Conservation (phyloP, 1,140 invertebrate species). For the Sogatella furcifera region DNA sequence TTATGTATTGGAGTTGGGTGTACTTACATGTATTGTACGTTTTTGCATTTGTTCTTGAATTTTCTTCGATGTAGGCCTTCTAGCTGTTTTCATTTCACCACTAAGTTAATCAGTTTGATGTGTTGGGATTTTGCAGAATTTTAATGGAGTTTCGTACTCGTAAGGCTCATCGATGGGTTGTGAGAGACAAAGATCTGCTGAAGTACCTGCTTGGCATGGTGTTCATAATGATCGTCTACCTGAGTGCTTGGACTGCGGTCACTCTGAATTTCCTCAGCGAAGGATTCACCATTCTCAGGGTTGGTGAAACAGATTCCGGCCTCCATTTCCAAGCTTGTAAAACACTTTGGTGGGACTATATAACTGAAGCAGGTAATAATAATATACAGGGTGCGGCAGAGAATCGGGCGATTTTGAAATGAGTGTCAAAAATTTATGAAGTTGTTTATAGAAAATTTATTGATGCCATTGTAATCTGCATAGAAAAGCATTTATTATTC, state of each 20-base stretch:
- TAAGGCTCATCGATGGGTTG: constrained; percentile 79
- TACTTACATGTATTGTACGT: no score
- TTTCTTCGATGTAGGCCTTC: no score
- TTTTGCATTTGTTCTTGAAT: no score
- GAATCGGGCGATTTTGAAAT: no score
- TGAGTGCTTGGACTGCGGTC: constrained; percentile 75
- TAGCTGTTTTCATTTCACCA: no score
- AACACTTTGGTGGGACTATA: constrained; percentile 79
- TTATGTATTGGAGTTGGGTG: no score
- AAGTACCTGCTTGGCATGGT: constrained; percentile 68
- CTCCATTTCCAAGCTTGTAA: constrained; percentile 52
- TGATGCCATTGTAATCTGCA: no score
- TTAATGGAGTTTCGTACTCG: constrained; percentile 69
- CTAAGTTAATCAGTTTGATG: no score
- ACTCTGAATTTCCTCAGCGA: constrained; percentile 44
- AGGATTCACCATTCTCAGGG: constrained; percentile 38
- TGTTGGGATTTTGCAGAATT: constrained; percentile 28
- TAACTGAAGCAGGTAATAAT: constrained; percentile 63
- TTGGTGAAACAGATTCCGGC: constrained; percentile 35
- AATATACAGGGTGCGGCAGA: no score
- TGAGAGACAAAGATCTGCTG: constrained; percentile 73
- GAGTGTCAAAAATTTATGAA: no score
- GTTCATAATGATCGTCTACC: constrained; percentile 65
- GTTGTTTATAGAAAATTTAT: no score
- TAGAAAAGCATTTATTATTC: no score